A percentile compares a stretch with the other conserved stretches of the same genome.
Conservation (phyloP, 2,797 vertebrate species). For the Erpetoichthys calabaricus region DNA sequence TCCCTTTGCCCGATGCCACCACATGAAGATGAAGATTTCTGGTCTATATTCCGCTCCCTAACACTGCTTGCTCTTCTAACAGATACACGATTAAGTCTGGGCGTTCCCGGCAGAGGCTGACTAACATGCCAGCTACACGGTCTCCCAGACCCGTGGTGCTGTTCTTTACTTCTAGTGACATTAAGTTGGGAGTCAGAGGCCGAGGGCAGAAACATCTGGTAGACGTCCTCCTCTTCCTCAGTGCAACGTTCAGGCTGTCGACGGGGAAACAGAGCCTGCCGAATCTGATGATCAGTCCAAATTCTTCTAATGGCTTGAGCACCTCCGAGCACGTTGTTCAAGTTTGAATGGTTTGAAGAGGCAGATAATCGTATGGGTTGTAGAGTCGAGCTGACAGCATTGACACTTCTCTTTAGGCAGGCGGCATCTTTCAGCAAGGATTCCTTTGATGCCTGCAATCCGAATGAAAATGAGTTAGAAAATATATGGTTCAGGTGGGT, state of each 20-base stretch:
- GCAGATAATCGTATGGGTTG: conserved; percentile 46
- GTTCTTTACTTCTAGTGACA: conserved; percentile 36
- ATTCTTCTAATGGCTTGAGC: conserved; percentile 60
- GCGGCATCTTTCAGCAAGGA: conserved; percentile 56
- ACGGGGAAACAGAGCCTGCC: conserved; percentile 79
- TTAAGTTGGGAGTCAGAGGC: conserved; percentile 49
- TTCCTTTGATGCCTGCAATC: conserved; percentile 61
- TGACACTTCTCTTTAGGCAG: conserved; percentile 43
- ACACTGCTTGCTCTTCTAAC: conserved; percentile 81
- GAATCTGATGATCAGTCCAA: conserved; percentile 82
- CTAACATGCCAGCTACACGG: conserved; percentile 90
- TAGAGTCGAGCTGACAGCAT: conserved; percentile 29
- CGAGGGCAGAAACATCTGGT: conserved; percentile 86
- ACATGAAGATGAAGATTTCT: conserved; percentile 16
- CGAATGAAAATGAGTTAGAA: not conserved
- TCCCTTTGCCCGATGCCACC: conserved; percentile 24
- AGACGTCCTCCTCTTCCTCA: conserved; percentile 79
- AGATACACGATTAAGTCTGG: conserved; percentile 43
- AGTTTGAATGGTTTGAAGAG: conserved; percentile 26
- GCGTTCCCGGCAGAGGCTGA: conserved; percentile 41
- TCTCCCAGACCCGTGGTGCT: conserved; percentile 44
- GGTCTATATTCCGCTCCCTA: conserved; percentile 56
- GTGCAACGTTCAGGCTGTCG: conserved; percentile 65
- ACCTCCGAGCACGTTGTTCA: conserved; percentile 44
- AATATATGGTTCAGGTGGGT: not conserved